phyloP scores from a whole-genome alignment of 1,140 invertebrate genomes.

The Euura saliciscinereae region DNA sequence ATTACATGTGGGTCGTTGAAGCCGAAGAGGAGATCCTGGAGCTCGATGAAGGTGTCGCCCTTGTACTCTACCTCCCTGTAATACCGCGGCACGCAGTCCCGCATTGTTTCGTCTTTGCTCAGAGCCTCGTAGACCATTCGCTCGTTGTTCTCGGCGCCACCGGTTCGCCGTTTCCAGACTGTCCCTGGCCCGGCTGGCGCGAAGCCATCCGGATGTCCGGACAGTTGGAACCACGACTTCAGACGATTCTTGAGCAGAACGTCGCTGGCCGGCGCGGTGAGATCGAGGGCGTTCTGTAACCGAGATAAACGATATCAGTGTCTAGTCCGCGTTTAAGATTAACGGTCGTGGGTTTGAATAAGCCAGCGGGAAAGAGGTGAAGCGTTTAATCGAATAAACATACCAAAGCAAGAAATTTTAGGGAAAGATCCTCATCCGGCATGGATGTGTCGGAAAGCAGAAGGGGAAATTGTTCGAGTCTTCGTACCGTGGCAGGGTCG shows the following conservation, averaged over 20 bases:
- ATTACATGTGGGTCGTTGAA: slow-evolving; percentile 88
- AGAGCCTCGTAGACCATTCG: slow-evolving; percentile 81
- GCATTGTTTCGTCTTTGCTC: slow-evolving; percentile 75
- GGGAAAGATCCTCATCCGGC: slow-evolving; percentile 49
- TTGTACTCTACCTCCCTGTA: slow-evolving; percentile 86
- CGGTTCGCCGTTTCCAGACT: slow-evolving; percentile 86
- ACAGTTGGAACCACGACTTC: slow-evolving; percentile 89
- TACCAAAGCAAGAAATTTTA: slow-evolving; percentile 52
- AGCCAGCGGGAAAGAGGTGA: neutral
- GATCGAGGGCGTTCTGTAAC: slow-evolving; percentile 90
- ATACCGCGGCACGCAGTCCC: slow-evolving; percentile 84
- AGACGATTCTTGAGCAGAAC: slow-evolving; percentile 79
- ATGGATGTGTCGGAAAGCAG: slow-evolving; percentile 44
- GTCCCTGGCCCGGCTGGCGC: slow-evolving; percentile 92
- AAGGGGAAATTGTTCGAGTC: slow-evolving; percentile 46
- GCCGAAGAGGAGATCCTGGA: slow-evolving; percentile 85
- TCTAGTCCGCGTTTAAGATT: neutral
- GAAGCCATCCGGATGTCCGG: slow-evolving; percentile 91
- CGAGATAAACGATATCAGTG: slow-evolving; percentile 26
- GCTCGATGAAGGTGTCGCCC: slow-evolving; percentile 87
- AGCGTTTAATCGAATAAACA: slow-evolving; percentile 15
- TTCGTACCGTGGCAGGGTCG: slow-evolving; percentile 33
- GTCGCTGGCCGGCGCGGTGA: slow-evolving; percentile 90
- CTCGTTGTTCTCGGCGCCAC: slow-evolving; percentile 76
- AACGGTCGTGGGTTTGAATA: too few species aligned